A percentile compares a stretch with the other conserved stretches of the same genome.
These are phyloP conservation scores for Drosophila fulvimacula DNA, from an alignment of 2,888 invertebrate species.

Conservation along the genomic window DNA sequence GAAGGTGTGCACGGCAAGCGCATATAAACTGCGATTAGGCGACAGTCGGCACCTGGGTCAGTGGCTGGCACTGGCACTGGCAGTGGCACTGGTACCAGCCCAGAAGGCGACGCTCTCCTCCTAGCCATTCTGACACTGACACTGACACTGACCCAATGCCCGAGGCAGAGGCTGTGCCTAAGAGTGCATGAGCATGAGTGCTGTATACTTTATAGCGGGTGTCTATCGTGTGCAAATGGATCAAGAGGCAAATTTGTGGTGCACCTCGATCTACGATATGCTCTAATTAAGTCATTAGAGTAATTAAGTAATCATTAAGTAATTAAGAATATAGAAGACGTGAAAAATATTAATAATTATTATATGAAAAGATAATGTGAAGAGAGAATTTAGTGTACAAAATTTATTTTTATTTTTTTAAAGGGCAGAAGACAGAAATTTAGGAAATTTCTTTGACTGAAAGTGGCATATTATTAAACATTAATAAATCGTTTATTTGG, in stretches of 20 bases:
- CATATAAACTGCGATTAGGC: slow-evolving; percentile 84
- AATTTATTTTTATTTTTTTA: too few relatives aligned
- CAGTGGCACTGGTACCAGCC: slow-evolving; percentile 1
- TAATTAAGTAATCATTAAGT: too few relatives aligned
- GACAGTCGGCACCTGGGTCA: slow-evolving; percentile 67
- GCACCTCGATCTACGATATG: background rate
- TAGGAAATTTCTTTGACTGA: too few relatives aligned
- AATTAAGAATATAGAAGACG: slow-evolving; percentile 8
- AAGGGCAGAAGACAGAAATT: too few relatives aligned
- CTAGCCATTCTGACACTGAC: slow-evolving; percentile 22
- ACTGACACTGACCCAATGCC: slow-evolving; percentile 69
- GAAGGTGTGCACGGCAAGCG: slow-evolving; percentile 77
- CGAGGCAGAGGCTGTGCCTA: slow-evolving; percentile 30
- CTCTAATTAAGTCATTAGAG: slow-evolving; percentile 15
- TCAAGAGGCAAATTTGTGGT: background rate
- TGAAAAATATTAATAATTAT: too few relatives aligned
- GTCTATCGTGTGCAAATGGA: background rate
- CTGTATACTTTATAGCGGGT: background rate
- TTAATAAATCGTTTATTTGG: too few relatives aligned
- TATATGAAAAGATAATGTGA: background rate
- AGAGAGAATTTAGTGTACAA: too few relatives aligned
- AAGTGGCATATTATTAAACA: too few relatives aligned
- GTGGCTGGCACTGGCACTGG: slow-evolving; percentile 7
- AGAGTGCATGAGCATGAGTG: background rate
- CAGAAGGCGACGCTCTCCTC: slow-evolving; percentile 9